phyloP scores from a whole-genome alignment of 2,888 invertebrate species.

The Rhingia campestris region DNA sequence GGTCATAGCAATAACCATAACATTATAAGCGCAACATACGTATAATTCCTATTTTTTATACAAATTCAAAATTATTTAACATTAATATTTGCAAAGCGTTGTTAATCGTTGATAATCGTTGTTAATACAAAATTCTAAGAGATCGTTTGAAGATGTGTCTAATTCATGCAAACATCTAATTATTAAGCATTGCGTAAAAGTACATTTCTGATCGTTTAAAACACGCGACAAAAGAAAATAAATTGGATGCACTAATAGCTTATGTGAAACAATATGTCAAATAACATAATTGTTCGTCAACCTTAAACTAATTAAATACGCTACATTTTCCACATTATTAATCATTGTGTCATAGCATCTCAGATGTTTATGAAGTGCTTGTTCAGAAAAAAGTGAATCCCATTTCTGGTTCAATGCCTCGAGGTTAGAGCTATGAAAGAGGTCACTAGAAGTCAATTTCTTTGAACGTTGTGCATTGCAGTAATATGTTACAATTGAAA shows the following conservation, averaged over 20 bases:
- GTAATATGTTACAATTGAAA: constrained; percentile 41
- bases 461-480: constrained; percentile 6
- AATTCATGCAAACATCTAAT: constrained; percentile 23
- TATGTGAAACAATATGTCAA: constrained; percentile 28
- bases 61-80: too few species aligned
- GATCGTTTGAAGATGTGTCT: not conserved
- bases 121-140: constrained; percentile 2
- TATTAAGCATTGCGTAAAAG: not conserved
- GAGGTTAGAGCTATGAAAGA: constrained; percentile 32
- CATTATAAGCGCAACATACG: too few species aligned
- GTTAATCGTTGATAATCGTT: too few species aligned
- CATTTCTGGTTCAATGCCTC: constrained; percentile 55
- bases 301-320: constrained; percentile 33
- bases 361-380: constrained; percentile 22
- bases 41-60: too few species aligned
- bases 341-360: constrained; percentile 29
- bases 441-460: constrained; percentile 30
- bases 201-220: not conserved
- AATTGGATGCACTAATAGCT: constrained; percentile 11
- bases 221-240: not conserved
- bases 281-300: constrained; percentile 29
- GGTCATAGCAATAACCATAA: too few species aligned
- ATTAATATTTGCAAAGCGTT: too few species aligned
- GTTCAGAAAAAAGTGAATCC: constrained; percentile 34
- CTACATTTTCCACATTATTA: constrained; percentile 38